Conservation (phyloP, 2,113 vertebrate species). For the Cairina moschata region DNA sequence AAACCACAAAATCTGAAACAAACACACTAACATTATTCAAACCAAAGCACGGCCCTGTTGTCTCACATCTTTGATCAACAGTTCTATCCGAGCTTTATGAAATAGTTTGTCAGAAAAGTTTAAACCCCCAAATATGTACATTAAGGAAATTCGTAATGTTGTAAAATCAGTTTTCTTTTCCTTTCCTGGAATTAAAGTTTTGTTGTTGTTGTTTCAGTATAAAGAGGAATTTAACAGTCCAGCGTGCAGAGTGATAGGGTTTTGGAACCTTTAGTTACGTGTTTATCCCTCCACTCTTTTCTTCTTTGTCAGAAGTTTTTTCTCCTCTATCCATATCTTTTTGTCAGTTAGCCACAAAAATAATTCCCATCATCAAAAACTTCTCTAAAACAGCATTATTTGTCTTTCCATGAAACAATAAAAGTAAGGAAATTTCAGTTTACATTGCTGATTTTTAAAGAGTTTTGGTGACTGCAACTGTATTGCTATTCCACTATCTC, state of each 20-base stretch:
- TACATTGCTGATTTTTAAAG: not conserved
- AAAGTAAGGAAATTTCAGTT: not conserved
- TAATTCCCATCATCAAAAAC: not conserved
- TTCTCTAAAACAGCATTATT: not conserved
- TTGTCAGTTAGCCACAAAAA: not conserved
- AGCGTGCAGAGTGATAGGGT: not conserved
- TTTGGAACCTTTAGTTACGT: not conserved
- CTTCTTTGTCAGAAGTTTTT: not conserved
- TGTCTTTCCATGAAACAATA: not conserved
- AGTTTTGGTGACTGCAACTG: not conserved
- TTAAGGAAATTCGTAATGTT: not conserved
- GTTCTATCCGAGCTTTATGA: not conserved
- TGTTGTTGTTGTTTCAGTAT: not conserved
- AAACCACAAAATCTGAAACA: not conserved
- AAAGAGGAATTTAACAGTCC: not conserved
- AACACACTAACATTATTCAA: not conserved
- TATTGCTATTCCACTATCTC: not conserved
- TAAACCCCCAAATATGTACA: not conserved
- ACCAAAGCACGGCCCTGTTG: not conserved
- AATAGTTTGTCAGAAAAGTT: slow-evolving; percentile 2
- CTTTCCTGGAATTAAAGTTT: not conserved
- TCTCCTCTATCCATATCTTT: not conserved
- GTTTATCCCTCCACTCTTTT: not conserved
- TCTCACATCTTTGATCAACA: not conserved
- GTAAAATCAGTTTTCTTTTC: not conserved